Evolutionary conservation across 2,888 invertebrate genomes (phyloP).

Genomic region (Amblyteles armatorius): DNA sequence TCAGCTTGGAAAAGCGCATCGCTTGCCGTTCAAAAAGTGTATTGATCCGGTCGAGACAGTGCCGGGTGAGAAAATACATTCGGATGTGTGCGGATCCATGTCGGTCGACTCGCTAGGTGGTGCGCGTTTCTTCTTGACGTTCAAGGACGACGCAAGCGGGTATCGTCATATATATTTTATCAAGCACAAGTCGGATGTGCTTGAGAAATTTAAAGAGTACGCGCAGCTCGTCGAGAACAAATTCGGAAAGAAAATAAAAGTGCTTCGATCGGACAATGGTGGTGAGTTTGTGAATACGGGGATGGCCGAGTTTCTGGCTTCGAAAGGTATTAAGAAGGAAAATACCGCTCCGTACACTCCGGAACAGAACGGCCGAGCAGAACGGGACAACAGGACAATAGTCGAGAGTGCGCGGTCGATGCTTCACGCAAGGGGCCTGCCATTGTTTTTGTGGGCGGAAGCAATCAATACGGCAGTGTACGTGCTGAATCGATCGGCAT

Average conservation of each 20-base stretch:
- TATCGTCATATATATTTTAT: constrained; percentile 68
- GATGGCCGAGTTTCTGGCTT: constrained; percentile 21
- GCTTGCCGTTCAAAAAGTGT: background rate
- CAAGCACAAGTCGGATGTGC: constrained; percentile 61
- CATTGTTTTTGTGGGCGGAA: constrained; percentile 70
- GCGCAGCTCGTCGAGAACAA: constrained; percentile 44
- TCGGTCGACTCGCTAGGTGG: constrained; percentile 68
- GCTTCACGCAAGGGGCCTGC: constrained; percentile 65
- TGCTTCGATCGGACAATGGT: constrained; percentile 41
- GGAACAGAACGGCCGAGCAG: constrained; percentile 68
- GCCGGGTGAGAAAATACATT: constrained; percentile 69
- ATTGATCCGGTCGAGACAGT: constrained; percentile 18
- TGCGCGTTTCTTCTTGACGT: constrained; percentile 68
- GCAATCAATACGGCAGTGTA: constrained; percentile 71
- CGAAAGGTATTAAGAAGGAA: constrained; percentile 63
- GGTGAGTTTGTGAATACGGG: constrained; percentile 16
- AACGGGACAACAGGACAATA: constrained; percentile 68
- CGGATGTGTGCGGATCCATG: constrained; percentile 73
- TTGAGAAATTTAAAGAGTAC: constrained; percentile 62
- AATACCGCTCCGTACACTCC: constrained; percentile 64
- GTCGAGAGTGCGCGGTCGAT: constrained; percentile 70
- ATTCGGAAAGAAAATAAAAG: constrained; percentile 33
- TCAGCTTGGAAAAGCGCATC: background rate
- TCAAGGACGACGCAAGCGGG: constrained; percentile 70
- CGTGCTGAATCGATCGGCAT: constrained; percentile 69